phyloP scores from a whole-genome alignment of 2,888 invertebrate genomes.

The Subacronicta megacephala region DNA sequence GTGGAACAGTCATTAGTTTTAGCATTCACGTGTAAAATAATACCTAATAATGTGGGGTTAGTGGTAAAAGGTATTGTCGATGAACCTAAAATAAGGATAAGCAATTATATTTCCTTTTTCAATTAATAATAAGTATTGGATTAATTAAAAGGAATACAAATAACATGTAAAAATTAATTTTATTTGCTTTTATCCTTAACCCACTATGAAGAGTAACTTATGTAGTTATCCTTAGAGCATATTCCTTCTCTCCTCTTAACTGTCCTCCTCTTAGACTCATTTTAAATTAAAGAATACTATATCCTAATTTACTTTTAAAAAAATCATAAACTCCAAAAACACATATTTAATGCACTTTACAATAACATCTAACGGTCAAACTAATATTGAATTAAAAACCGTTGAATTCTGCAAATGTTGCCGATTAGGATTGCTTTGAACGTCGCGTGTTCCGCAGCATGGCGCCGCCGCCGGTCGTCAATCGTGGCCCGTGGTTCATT shows the following conservation, averaged over 20 bases:
- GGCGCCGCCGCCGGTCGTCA: conserved; percentile 36
- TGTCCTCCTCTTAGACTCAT: no score
- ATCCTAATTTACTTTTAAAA: no score
- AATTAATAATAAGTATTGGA: neutral
- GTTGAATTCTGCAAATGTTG: conserved; percentile 28
- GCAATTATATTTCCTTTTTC: neutral
- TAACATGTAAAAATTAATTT: no score
- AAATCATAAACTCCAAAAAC: no score
- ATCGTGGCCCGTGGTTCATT: conserved; percentile 61
- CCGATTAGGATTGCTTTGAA: conserved; percentile 16
- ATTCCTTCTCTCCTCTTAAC: no score
- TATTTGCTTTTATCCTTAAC: no score
- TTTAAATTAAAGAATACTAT: no score
- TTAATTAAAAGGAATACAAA: neutral
- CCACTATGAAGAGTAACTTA: no score
- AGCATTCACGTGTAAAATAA: conserved; percentile 17
- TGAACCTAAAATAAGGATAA: neutral
- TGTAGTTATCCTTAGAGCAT: no score
- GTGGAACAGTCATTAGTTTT: conserved; percentile 36
- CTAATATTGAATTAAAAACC: conserved; percentile 12
- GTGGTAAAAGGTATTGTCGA: neutral
- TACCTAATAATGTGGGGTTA: conserved; percentile 9
- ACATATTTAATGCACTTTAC: no score
- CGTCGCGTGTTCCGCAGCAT: conserved; percentile 30
- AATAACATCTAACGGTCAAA: neutral